These are phyloP conservation scores for Drosophila neonasuta DNA, from an alignment of 2,888 invertebrate species.

Conservation along the genomic window DNA sequence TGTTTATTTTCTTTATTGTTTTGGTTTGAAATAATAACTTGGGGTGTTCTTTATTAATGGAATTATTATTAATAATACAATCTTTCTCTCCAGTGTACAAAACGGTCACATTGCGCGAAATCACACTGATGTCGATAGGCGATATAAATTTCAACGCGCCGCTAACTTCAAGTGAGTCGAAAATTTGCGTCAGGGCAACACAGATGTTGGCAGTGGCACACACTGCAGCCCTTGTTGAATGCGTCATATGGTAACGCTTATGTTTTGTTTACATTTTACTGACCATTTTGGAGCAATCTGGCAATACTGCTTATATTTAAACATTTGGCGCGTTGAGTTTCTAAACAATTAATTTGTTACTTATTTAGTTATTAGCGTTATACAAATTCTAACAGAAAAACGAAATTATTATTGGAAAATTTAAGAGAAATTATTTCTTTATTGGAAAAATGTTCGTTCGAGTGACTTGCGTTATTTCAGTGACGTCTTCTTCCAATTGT, in stretches of 20 bases:
- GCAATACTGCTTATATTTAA: constrained; percentile 19
- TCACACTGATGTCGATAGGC: background rate
- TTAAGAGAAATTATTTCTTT: background rate
- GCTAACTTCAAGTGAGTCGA: constrained; percentile 52
- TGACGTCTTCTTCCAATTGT: constrained; percentile 5
- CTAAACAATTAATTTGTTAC: background rate
- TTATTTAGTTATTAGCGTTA: background rate
- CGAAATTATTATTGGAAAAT: background rate
- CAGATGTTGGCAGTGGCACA: constrained; percentile 30
- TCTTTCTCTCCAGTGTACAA: background rate
- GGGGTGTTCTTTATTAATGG: too few relatives aligned
- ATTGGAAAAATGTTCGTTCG: background rate
- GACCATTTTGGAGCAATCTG: background rate
- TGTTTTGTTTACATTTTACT: constrained; percentile 25
- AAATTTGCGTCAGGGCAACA: constrained; percentile 21
- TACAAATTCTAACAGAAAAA: too few relatives aligned
- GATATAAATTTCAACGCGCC: constrained; percentile 24
- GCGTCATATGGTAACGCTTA: constrained; percentile 13
- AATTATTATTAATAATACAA: background rate
- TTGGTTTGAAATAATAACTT: too few relatives aligned
- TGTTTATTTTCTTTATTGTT: too few relatives aligned
- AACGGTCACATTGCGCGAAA: background rate
- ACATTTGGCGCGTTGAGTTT: constrained; percentile 17
- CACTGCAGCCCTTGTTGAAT: constrained; percentile 26
- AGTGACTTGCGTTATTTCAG: constrained; percentile 20